Evolutionary conservation across 2,797 vertebrate species (phyloP).

Genomic region (Scolopax bukidnonensis): DNA sequence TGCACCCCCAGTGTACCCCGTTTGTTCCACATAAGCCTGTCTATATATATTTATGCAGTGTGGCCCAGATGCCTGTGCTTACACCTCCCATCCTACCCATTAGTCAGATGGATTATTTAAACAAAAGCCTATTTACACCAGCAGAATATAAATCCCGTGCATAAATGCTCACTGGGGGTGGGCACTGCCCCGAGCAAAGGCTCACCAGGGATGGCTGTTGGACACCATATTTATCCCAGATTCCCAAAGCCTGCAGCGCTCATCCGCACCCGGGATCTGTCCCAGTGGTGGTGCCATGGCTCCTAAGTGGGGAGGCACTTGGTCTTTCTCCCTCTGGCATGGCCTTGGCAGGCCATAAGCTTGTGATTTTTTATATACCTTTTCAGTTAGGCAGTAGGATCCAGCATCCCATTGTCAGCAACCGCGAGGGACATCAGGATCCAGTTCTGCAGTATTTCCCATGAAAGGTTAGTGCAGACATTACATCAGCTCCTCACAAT

Average conservation of each 20-base stretch:
- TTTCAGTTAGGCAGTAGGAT: background rate
- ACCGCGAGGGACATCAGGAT: background rate
- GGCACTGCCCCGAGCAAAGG: background rate
- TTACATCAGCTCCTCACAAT: background rate
- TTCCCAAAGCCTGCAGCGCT: background rate
- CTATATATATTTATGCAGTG: background rate
- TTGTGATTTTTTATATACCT: background rate
- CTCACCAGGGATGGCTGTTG: background rate
- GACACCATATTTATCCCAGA: background rate
- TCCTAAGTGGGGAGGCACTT: background rate
- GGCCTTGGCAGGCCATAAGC: background rate
- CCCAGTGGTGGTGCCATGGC: background rate
- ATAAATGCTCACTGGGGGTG: background rate
- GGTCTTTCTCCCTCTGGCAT: background rate
- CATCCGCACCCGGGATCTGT: background rate
- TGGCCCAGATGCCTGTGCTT: background rate
- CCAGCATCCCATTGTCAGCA: background rate
- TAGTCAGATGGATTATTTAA: background rate
- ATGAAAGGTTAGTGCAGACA: background rate
- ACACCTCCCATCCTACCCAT: background rate
- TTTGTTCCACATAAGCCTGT: background rate
- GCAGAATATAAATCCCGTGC: background rate
- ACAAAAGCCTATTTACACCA: constrained; percentile 4
- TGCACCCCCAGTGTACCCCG: background rate
- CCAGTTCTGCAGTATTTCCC: background rate